A percentile compares a stretch with the other conserved stretches of the same genome.
Evolutionary conservation across 2,113 vertebrate genomes (phyloP).

Genomic region (Macrotis lagotis): DNA sequence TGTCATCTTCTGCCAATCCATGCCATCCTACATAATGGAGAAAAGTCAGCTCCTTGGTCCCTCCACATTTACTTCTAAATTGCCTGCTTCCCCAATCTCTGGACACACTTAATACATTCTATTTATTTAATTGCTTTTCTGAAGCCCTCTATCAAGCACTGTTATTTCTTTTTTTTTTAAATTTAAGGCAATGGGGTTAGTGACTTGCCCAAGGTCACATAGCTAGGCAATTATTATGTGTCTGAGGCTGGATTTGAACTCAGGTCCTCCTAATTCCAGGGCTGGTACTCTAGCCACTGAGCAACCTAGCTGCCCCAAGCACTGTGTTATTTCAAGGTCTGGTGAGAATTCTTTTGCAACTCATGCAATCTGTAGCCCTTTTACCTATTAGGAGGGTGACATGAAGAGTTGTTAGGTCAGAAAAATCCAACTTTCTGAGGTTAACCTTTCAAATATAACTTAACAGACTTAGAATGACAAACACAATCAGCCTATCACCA

Average conservation of each 20-base stretch:
- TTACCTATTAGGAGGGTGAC: neutral
- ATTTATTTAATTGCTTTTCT: too few species aligned
- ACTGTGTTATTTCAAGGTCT: too few species aligned
- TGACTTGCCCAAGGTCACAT: too few species aligned
- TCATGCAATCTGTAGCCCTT: neutral
- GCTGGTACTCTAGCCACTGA: too few species aligned
- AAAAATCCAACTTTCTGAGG: neutral
- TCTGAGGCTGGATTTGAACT: too few species aligned
- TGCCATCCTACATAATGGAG: neutral
- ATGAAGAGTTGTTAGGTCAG: neutral
- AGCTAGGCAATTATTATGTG: too few species aligned
- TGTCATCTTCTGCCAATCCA: neutral
- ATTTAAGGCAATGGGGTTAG: too few species aligned
- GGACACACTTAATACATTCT: neutral
- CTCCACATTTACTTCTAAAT: neutral
- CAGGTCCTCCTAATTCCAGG: too few species aligned
- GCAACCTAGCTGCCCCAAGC: too few species aligned
- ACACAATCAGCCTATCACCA: neutral
- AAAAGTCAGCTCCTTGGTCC: neutral
- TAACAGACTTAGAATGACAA: neutral
- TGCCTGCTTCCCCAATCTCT: neutral
- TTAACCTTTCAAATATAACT: neutral
- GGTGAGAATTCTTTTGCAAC: neutral
- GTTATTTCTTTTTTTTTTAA: too few species aligned
- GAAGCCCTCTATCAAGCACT: too few species aligned